Conservation (phyloP, 2,113 vertebrate species). For the Corythornis vintsioides region DNA sequence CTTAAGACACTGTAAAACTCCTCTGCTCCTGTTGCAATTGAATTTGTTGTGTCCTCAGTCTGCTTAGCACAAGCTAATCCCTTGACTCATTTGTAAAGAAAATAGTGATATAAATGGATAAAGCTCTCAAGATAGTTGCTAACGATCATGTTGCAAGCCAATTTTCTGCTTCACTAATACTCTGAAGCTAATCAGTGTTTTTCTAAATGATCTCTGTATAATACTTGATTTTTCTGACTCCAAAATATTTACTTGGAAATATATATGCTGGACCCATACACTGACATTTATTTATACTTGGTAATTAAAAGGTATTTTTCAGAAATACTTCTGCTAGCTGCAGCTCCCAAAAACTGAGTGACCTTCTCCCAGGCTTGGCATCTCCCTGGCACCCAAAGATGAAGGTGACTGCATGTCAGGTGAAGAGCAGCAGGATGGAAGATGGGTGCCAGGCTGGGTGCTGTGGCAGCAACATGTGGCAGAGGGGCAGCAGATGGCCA, state of each 20-base stretch:
- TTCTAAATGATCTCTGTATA: background rate
- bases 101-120: conserved; percentile 27
- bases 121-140: conserved; percentile 38
- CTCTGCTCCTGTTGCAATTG: background rate
- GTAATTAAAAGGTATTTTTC: background rate
- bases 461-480: background rate
- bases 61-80: conserved; percentile 19
- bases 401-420: background rate
- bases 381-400: background rate
- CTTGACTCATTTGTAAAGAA: conserved; percentile 7
- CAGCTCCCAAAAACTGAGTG: background rate
- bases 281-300: background rate
- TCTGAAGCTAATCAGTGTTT: conserved; percentile 38
- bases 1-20: background rate
- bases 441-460: rapidly evolving
- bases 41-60: background rate
- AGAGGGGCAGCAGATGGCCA: background rate
- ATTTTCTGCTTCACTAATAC: conserved; percentile 48
- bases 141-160: conserved; percentile 28
- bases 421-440: rapidly evolving
- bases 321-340: background rate
- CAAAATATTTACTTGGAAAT: background rate
- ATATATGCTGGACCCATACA: background rate
- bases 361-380: background rate
- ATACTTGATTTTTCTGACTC: background rate